A percentile compares a stretch with the other conserved stretches of the same genome.
Evolutionary conservation across 2,888 invertebrate genomes (phyloP).

Genomic region (Aphodius granarius): DNA sequence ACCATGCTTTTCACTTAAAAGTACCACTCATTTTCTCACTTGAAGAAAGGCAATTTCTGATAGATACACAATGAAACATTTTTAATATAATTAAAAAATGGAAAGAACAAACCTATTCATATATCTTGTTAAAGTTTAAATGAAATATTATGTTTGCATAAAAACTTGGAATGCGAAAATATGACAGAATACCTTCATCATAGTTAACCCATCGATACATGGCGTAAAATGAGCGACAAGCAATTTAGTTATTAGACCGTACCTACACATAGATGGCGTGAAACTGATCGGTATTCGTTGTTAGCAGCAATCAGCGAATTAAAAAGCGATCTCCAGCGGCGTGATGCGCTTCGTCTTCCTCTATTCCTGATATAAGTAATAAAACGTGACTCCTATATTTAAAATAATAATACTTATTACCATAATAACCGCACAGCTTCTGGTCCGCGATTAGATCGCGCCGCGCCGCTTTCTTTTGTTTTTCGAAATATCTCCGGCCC

Average conservation of each 20-base stretch:
- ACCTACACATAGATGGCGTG: background rate
- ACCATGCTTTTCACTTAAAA: too few relatives aligned
- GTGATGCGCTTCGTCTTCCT: background rate
- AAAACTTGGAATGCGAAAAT: background rate
- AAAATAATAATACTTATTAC: conserved; percentile 12
- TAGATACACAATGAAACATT: too few relatives aligned
- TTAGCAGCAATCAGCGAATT: background rate
- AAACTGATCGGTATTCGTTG: background rate
- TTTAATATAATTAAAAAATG: too few relatives aligned
- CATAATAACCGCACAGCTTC: conserved; percentile 2
- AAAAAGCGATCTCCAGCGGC: conserved; percentile 1
- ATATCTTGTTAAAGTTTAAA: too few relatives aligned
- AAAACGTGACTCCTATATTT: conserved; percentile 1
- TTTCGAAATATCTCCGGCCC: background rate
- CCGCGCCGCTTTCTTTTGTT: background rate
- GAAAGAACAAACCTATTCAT: too few relatives aligned
- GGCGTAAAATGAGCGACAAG: background rate
- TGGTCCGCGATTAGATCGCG: background rate
- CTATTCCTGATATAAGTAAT: too few relatives aligned
- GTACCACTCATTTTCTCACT: too few relatives aligned
- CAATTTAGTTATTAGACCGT: background rate
- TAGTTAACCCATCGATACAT: background rate
- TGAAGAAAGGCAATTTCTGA: too few relatives aligned
- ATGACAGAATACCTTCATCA: background rate
- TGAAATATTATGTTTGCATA: too few relatives aligned